Conservation (phyloP, 2,797 vertebrate genomes). For the Danio aesculapii region DNA sequence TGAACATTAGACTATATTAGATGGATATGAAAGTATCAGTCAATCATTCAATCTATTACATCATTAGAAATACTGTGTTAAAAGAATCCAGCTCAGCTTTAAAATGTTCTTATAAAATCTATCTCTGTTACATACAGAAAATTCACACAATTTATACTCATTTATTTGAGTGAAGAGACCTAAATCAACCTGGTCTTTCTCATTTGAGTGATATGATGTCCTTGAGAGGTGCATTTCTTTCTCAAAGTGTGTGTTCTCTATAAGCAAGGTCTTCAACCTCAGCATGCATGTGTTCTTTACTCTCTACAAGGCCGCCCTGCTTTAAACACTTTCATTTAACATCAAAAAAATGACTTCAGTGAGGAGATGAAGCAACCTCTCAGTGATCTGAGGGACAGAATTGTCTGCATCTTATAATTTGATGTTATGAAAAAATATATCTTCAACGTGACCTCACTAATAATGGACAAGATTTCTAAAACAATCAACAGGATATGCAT, state of each 20-base stretch:
- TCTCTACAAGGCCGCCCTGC: slow-evolving; percentile 1
- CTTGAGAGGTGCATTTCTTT: slow-evolving; percentile 13
- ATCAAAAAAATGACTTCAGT: slow-evolving; percentile 65
- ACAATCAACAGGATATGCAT: too few relatives aligned
- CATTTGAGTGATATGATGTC: neutral
- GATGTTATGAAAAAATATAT: neutral
- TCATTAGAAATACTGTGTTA: too few relatives aligned
- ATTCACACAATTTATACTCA: neutral
- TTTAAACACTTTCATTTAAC: slow-evolving; percentile 64
- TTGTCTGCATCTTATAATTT: neutral
- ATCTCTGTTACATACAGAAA: neutral
- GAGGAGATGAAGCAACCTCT: neutral
- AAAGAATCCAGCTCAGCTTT: too few relatives aligned
- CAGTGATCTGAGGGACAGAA: neutral
- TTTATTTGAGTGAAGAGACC: neutral
- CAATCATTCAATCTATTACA: too few relatives aligned
- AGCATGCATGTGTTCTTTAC: neutral
- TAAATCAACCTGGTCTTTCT: neutral
- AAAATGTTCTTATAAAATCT: too few relatives aligned
- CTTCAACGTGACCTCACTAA: too few relatives aligned
- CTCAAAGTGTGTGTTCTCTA: neutral
- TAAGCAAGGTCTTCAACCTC: neutral
- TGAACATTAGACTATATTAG: too few relatives aligned
- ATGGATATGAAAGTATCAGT: too few relatives aligned
- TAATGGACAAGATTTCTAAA: too few relatives aligned